Evolutionary conservation across 23 tunicate species (phyloP).

Genomic region (Styela clava): DNA sequence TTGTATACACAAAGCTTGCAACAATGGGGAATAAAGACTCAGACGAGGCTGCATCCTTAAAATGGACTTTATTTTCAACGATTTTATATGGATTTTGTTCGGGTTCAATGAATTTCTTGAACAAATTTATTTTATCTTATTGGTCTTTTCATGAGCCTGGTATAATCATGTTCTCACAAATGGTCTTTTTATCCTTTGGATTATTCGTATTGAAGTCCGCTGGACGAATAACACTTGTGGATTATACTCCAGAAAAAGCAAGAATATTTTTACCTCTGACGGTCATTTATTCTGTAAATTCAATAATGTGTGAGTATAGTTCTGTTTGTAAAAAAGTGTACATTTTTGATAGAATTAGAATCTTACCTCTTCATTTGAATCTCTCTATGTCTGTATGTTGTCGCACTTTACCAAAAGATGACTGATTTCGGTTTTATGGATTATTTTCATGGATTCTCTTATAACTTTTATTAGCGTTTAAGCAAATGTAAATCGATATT

Average conservation of each 20-base stretch:
- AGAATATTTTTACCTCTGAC: constrained; percentile 45
- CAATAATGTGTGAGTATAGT: constrained; percentile 53
- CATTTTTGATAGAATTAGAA: too few relatives aligned
- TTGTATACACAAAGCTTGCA: too few relatives aligned
- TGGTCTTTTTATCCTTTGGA: constrained; percentile 26
- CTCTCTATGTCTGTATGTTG: too few relatives aligned
- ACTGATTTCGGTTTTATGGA: too few relatives aligned
- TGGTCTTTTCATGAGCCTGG: constrained; percentile 67
- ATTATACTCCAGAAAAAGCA: constrained; percentile 38
- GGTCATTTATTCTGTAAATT: constrained; percentile 51
- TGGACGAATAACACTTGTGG: constrained; percentile 24
- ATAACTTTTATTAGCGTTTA: too few relatives aligned
- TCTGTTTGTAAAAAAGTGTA: too few relatives aligned
- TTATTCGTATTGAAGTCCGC: constrained; percentile 32
- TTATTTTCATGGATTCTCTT: too few relatives aligned
- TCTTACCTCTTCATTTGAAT: too few relatives aligned
- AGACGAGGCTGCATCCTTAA: background rate
- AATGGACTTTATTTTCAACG: constrained; percentile 51
- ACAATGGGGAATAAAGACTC: background rate
- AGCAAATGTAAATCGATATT: too few relatives aligned
- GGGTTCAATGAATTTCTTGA: constrained; percentile 88
- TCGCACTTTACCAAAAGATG: too few relatives aligned
- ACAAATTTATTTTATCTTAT: constrained; percentile 61
- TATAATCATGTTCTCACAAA: constrained; percentile 52
- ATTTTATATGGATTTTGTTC: constrained; percentile 85